Conservation (phyloP, 2,888 invertebrate species). For the Mythimna vitellina region DNA sequence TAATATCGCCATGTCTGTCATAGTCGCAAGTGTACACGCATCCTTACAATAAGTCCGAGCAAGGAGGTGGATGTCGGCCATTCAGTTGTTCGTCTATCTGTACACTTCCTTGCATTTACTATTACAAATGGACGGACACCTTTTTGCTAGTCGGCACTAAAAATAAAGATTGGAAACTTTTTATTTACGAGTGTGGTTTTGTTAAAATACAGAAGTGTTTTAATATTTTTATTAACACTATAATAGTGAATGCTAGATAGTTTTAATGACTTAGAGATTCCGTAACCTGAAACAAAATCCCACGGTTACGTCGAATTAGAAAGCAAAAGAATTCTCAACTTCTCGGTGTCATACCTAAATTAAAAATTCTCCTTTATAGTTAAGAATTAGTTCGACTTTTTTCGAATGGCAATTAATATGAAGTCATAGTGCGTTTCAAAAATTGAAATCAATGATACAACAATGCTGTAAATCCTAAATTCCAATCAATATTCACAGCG, state of each 20-base stretch:
- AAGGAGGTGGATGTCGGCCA: slow-evolving; percentile 69
- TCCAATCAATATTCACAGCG: background rate
- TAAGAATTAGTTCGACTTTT: too few species aligned
- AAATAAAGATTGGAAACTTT: background rate
- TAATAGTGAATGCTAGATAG: background rate
- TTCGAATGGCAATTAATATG: background rate
- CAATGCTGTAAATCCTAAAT: background rate
- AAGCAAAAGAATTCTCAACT: background rate
- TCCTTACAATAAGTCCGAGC: slow-evolving; percentile 37
- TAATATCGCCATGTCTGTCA: background rate
- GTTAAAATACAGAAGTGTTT: background rate
- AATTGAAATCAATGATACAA: background rate
- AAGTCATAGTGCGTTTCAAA: background rate
- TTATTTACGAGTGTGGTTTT: background rate
- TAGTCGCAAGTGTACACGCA: slow-evolving; percentile 27
- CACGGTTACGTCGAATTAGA: background rate
- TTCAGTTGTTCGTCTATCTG: slow-evolving; percentile 53
- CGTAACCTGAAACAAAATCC: background rate
- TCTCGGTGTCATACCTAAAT: background rate
- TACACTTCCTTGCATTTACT: slow-evolving; percentile 64
- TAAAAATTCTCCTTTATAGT: background rate
- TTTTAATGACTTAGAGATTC: background rate
- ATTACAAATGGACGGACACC: slow-evolving; percentile 33
- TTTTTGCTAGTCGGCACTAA: slow-evolving; percentile 16
- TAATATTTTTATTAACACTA: background rate